phyloP scores from a whole-genome alignment of 2,888 invertebrate species.

The Cotesia congregata region DNA sequence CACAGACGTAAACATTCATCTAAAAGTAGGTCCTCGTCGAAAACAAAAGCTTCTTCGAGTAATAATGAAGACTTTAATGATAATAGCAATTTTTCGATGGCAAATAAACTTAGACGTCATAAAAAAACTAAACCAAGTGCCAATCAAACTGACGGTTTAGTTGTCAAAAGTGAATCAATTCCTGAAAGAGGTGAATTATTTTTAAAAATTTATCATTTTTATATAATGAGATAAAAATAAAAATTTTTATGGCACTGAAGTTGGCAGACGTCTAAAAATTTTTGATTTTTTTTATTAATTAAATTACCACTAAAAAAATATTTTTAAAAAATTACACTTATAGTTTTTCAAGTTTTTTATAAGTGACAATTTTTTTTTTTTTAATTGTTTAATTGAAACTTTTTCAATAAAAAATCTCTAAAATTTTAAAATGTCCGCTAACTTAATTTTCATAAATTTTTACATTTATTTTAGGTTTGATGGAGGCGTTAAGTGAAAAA shows the following conservation, averaged over 20 bases:
- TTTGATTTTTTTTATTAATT: too few relatives aligned
- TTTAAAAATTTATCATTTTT: neutral
- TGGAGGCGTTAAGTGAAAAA: conserved; percentile 53
- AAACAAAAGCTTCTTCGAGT: conserved; percentile 37
- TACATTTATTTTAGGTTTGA: conserved; percentile 42
- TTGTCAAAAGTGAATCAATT: conserved; percentile 46
- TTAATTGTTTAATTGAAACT: too few relatives aligned
- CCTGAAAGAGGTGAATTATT: conserved; percentile 47
- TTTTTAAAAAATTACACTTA: too few relatives aligned
- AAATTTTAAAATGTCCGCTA: too few relatives aligned
- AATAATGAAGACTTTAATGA: conserved; percentile 43
- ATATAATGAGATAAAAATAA: neutral
- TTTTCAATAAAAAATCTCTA: too few relatives aligned
- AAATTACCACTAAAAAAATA: too few relatives aligned
- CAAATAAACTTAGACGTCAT: conserved; percentile 50
- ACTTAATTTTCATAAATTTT: too few relatives aligned
- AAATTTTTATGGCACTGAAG: too few relatives aligned
- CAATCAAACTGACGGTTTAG: conserved; percentile 53
- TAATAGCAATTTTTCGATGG: conserved; percentile 44
- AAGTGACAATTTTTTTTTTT: too few relatives aligned
- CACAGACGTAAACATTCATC: conserved; percentile 55
- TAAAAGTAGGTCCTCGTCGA: conserved; percentile 46
- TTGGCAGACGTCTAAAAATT: too few relatives aligned
- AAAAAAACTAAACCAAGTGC: conserved; percentile 52
- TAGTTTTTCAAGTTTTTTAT: too few relatives aligned